Evolutionary conservation across 1,140 invertebrate genomes (phyloP), one percentile per base, ranked within the genome.

Genomic region (Drosophila nikananu): DNA sequence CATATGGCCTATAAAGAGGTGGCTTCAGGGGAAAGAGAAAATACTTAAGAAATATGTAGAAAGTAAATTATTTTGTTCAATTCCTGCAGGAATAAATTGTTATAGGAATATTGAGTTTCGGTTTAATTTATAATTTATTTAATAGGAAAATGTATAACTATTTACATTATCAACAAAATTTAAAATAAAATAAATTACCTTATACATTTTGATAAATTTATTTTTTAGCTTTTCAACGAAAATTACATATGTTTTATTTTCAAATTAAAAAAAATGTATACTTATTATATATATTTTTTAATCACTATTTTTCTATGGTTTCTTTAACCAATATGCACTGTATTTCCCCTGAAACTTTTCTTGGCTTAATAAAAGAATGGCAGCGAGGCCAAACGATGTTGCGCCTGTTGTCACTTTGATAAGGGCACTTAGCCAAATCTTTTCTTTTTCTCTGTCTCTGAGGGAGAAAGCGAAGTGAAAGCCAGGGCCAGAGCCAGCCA

Each of bases 331-430:
- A 39, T 37, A 21, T n/a, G 19, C n/a, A 48, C 42, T 66, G 58
- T 63, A 46, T 27, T 25, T 15, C 7, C 21, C 35, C 37, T 30
- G 25, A 17, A 21, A 9, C 8, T 37, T 37, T 57, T n/a, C 54
- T 23, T 57, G 21, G 41, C 70, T 41, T 30, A 73, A 80, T 59
- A 83, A 61, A 62, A 39, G 35, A 57, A 44, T 48, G 30, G 44
- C 19, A 52, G 25, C 51, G 59, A 64, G 52, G 60, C 15, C 61
- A 52, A 81, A 66, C 63, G 62, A 76, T 67, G 58, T 42, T 58
- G 84, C 51, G 84, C 86, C 84, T 89, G 86, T 84, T 89, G 77
- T 84, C 80, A 80, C 81, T 84, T 81, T 90, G 84, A 89, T 89
- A 87, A 90, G 66, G 84, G 77, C 84, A 89, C 86, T 89, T 89